These are phyloP conservation scores for Drosophila lacicola DNA, from an alignment of 2,888 invertebrate genomes.

Conservation along the genomic window DNA sequence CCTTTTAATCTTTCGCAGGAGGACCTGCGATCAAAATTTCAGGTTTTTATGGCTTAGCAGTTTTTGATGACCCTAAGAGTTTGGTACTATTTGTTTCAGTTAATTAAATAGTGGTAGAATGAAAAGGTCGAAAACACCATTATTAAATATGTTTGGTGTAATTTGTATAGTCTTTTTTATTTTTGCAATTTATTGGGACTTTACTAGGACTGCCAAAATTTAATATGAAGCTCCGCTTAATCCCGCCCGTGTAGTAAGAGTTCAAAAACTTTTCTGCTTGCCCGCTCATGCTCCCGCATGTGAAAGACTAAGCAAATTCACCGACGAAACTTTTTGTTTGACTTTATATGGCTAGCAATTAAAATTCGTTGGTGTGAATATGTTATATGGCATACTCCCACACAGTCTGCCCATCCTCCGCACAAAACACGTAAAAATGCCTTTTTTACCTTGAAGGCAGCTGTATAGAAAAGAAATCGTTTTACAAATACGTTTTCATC, in stretches of 20 bases:
- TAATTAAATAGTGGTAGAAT: no score
- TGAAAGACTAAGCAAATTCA: constrained; percentile 5
- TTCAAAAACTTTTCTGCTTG: not conserved
- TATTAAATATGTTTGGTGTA: no score
- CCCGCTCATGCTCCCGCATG: not conserved
- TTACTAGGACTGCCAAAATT: not conserved
- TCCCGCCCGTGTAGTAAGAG: not conserved
- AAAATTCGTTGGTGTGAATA: constrained; percentile 47
- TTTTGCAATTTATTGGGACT: no score
- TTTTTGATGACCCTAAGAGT: no score
- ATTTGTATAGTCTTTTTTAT: no score
- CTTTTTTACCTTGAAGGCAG: constrained; percentile 26
- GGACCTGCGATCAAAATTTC: no score
- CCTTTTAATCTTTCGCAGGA: no score
- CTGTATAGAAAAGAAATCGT: constrained; percentile 32
- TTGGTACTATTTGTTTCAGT: no score
- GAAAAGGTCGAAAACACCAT: no score
- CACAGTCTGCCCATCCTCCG: not conserved
- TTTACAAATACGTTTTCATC: constrained; percentile 54
- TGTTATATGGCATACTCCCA: constrained; percentile 6
- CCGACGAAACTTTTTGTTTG: constrained; percentile 34
- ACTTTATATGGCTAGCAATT: constrained; percentile 54
- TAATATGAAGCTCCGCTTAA: not conserved
- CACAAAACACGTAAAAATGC: constrained; percentile 9
- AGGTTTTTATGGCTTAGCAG: no score